Evolutionary conservation across 2,113 vertebrate species (phyloP).

Genomic region (Tretioscincus oriximinensis): DNA sequence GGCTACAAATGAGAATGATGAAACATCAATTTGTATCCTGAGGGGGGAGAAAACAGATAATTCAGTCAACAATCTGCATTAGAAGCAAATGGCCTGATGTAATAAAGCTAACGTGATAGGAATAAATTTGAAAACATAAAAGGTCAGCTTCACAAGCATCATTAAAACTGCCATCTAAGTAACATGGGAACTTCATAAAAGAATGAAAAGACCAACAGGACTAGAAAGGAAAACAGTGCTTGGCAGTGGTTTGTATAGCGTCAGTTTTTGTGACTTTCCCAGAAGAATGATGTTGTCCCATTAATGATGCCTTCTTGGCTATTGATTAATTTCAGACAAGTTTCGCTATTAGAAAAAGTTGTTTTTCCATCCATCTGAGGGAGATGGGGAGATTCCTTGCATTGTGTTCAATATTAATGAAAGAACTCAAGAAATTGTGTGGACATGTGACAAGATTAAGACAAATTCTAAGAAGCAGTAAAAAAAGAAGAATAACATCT

Average conservation of each 20-base stretch:
- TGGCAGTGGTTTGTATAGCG: neutral
- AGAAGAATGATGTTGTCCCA: neutral
- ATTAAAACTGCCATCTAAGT: neutral
- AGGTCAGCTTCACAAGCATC: neutral
- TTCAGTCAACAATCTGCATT: neutral
- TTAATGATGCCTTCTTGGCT: neutral
- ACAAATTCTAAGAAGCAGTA: neutral
- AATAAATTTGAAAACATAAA: conserved; percentile 10
- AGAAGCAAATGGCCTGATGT: neutral
- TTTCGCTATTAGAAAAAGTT: neutral
- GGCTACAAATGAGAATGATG: conserved; percentile 35
- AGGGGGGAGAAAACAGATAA: conserved; percentile 29
- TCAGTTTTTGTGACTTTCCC: neutral
- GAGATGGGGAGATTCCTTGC: no score
- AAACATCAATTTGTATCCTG: conserved; percentile 44
- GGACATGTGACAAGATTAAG: neutral
- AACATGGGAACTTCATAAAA: neutral
- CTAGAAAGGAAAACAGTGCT: neutral
- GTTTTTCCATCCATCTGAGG: neutral
- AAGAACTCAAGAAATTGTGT: neutral
- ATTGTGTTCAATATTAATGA: neutral
- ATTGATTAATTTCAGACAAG: neutral
- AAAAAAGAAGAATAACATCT: neutral
- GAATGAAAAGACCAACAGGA: neutral
- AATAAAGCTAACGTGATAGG: conserved; percentile 12